Conservation (phyloP, 2,113 vertebrate genomes). For the Pachypanchax playfairii region DNA sequence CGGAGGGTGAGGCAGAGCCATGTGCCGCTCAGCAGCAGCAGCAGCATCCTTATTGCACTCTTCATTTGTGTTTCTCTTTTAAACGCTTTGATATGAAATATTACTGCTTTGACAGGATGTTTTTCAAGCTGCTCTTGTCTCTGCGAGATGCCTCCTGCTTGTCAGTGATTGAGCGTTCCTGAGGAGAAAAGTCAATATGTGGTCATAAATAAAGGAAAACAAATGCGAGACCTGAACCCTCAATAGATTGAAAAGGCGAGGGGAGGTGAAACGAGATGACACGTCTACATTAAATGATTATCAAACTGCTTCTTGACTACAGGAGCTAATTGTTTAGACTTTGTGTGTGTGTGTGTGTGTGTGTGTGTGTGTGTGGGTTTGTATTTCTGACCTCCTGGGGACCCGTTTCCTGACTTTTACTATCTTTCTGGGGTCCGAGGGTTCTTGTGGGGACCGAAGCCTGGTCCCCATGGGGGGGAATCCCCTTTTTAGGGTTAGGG, state of each 20-base stretch:
- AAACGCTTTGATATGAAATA: constrained; percentile 64
- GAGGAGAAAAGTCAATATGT: constrained; percentile 67
- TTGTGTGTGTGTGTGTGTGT: constrained; percentile 14
- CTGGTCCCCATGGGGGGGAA: too few species aligned
- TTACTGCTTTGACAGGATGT: constrained; percentile 66
- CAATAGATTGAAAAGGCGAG: constrained; percentile 42
- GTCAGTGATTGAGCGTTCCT: constrained; percentile 50
- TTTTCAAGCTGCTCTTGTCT: constrained; percentile 50
- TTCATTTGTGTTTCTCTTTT: constrained; percentile 56
- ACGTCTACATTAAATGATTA: constrained; percentile 52
- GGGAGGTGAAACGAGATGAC: constrained; percentile 22
- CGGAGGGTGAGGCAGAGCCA: constrained; percentile 29
- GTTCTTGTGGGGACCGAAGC: too few species aligned
- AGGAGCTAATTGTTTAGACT: constrained; percentile 60
- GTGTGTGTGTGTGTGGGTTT: constrained; percentile 11
- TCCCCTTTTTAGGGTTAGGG: too few species aligned
- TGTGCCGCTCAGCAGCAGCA: constrained; percentile 33
- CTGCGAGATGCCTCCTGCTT: constrained; percentile 35
- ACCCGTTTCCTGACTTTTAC: too few species aligned
- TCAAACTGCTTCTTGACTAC: constrained; percentile 46
- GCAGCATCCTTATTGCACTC: constrained; percentile 42
- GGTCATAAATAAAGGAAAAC: constrained; percentile 71
- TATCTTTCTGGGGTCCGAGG: too few species aligned
- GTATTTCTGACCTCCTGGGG: too few species aligned
- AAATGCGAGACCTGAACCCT: constrained; percentile 57